A percentile compares a stretch with the other conserved stretches of the same genome.
Conservation (phyloP, 1,140 invertebrate genomes). For the Aphaenogaster ashmeadi region DNA sequence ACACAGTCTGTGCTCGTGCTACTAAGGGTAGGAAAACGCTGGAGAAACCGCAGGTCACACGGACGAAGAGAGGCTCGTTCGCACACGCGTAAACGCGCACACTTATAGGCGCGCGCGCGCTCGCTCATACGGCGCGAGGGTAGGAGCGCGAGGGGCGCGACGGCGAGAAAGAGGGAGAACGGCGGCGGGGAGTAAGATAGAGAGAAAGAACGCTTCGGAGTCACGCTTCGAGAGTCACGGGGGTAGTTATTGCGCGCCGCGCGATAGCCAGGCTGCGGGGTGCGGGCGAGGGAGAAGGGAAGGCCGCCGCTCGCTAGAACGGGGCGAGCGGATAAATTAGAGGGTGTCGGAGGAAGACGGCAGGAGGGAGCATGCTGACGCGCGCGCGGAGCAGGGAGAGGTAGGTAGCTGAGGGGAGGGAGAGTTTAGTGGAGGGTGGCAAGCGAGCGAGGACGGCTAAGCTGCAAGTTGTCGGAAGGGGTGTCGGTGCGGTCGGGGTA, state of each 20-base stretch:
- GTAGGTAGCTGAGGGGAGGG: neutral
- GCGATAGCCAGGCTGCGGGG: slow-evolving; percentile 65
- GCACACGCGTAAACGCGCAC: slow-evolving; percentile 64
- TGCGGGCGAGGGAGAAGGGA: slow-evolving; percentile 51
- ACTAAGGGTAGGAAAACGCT: slow-evolving; percentile 80
- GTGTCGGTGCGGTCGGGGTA: slow-evolving; percentile 73
- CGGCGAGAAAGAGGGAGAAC: slow-evolving; percentile 21
- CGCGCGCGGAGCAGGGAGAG: slow-evolving; percentile 43
- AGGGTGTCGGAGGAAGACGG: slow-evolving; percentile 61
- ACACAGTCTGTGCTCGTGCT: slow-evolving; percentile 75
- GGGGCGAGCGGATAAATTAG: slow-evolving; percentile 67
- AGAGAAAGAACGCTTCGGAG: slow-evolving; percentile 64
- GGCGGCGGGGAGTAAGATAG: slow-evolving; percentile 35
- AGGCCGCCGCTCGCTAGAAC: slow-evolving; percentile 46
- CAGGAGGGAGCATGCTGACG: slow-evolving; percentile 25
- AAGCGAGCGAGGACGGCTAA: slow-evolving; percentile 68
- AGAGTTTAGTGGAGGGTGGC: neutral
- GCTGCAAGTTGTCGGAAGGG: slow-evolving; percentile 76
- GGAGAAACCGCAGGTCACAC: slow-evolving; percentile 83
- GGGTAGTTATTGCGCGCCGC: slow-evolving; percentile 69
- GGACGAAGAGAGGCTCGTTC: slow-evolving; percentile 66
- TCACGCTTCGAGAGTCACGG: slow-evolving; percentile 73
- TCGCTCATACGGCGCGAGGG: slow-evolving; percentile 43
- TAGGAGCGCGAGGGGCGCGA: slow-evolving; percentile 34
- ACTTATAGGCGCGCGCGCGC: slow-evolving; percentile 20